Percentiles rank a stretch among this genome's conserved stretches.
Evolutionary conservation across 2,797 vertebrate species (phyloP).

Genomic region (Sardinella longiceps): DNA sequence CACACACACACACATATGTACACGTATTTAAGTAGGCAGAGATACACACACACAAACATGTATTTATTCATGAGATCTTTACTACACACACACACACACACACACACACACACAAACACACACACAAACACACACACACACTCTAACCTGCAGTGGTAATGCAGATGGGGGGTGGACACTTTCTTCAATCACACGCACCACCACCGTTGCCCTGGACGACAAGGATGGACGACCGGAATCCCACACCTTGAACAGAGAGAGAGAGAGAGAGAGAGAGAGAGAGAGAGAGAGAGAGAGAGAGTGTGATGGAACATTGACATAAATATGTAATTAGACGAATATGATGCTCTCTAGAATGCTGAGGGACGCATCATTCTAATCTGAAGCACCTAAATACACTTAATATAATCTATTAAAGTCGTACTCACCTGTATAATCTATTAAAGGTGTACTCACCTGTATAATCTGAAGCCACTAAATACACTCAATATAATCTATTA

Average conservation of each 20-base stretch:
- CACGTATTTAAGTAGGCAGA: background rate
- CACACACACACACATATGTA: background rate
- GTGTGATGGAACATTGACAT: too few relatives aligned
- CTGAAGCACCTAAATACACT: too few relatives aligned
- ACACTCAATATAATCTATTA: too few relatives aligned
- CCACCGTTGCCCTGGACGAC: slow-evolving; percentile 81
- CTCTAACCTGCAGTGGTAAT: background rate
- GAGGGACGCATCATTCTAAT: too few relatives aligned
- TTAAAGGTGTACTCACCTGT: too few relatives aligned
- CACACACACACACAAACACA: background rate
- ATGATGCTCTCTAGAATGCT: too few relatives aligned
- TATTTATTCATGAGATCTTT: background rate
- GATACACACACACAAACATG: background rate
- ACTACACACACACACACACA: background rate
- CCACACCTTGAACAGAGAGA: slow-evolving; percentile 74
- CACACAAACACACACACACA: slow-evolving; percentile 7
- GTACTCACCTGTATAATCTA: too few relatives aligned
- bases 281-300: background rate
- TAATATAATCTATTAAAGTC: too few relatives aligned
- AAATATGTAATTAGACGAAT: too few relatives aligned
- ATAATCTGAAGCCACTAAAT: too few relatives aligned
- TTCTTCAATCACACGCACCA: slow-evolving; percentile 84
- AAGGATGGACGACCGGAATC: slow-evolving; percentile 92
- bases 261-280: background rate
- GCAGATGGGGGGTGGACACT: background rate